Evolutionary conservation across 2,113 vertebrate genomes (phyloP), one percentile per base, ranked within the genome.

Genomic region (Perca schrenkii): DNA sequence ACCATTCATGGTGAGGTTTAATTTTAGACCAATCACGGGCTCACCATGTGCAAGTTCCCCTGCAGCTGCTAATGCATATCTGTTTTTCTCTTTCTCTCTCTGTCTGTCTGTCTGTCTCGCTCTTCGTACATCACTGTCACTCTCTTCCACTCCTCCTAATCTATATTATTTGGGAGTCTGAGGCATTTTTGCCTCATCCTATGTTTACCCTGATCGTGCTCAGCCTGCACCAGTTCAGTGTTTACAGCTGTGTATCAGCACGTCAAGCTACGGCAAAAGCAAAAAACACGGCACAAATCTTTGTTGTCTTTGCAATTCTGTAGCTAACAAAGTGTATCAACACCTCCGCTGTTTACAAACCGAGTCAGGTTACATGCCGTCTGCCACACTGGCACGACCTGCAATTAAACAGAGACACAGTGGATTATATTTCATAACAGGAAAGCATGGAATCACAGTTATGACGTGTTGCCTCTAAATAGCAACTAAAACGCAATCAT

Each of bases 1-100:
- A 82, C 80, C 82, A 76, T 88, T 74, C 77, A 83, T 58, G 69
- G 77, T 70, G 84, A 82, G 83, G 85, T 93, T 91, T 92, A 94
- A 93, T 89, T 93, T 91, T 90, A 89, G 92, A 85, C 87, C 79
- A 79, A 77, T 87, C 79, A 79, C 62, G 25, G 65, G 69, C 77
- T 89, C 85, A 52, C 81, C 77, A 87, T 82, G 85, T 77, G 69
- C 61, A 50, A 73, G 80, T 76, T 80, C 68, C 86, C 83, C 86
- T 79, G 80, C 88, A 88, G 84, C 88, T 86, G 77, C 66, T 80
- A 86, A 92, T 87, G 66, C 56, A 84, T 84, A 63, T 74, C 53
- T 82, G 70, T 46, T 80, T 14, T 76, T 87, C 65, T 71, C 28
- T 71, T 47, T 61, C 21, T 36, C 28, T 62, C 54, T 22, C 4